Evolutionary conservation across 2,888 invertebrate genomes (phyloP), one percentile per base, ranked within the genome.

Genomic region (Biston stratarius): DNA sequence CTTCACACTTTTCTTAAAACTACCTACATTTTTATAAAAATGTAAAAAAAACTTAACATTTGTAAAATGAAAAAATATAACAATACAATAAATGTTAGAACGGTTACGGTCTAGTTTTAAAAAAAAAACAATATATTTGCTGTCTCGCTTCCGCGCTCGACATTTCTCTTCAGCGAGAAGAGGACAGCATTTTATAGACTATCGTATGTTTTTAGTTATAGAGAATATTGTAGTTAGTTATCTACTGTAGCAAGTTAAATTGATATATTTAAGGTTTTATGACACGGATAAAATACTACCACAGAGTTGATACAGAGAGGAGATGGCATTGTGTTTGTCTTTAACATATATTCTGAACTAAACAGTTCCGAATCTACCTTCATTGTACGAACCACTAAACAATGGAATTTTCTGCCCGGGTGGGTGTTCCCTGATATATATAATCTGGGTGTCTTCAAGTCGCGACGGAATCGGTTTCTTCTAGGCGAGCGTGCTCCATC

Each of bases 21-120:
- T 68, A 66, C 51, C 52, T 14, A 33, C 42, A 49, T 57, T 14
- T 36, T 51, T 74, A 70, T 67, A 71, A 74, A 72, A 74, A 68
- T 68, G 56, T 71, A 11, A 72, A 67, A 72, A 69, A 47, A 55
- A 64, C 62, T 15, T 12, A 60, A 64, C 55, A 14, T 58, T 59
- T 33, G 62, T 64, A 38, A 38, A 61, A 65, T 40, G 57, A 61
- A 40, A 61, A 40, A 15, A 59, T 65, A 15, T 36, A 33, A 40
- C 5, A 9, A 0, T 14, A 11, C n/a, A 11, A 0, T n/a, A 36
- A n/a, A 8, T n/a, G 11, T 2, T 12, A 34, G 11, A 6, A 14
- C 8, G 38, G 15, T 11, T 9, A 33, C 11, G 9, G 14, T 14
- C 14, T 53, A 5, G 38, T 38, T 38, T 38, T 2, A 24, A 38